phyloP scores from a whole-genome alignment of 2,797 vertebrate species.

The Selene dorsalis region DNA sequence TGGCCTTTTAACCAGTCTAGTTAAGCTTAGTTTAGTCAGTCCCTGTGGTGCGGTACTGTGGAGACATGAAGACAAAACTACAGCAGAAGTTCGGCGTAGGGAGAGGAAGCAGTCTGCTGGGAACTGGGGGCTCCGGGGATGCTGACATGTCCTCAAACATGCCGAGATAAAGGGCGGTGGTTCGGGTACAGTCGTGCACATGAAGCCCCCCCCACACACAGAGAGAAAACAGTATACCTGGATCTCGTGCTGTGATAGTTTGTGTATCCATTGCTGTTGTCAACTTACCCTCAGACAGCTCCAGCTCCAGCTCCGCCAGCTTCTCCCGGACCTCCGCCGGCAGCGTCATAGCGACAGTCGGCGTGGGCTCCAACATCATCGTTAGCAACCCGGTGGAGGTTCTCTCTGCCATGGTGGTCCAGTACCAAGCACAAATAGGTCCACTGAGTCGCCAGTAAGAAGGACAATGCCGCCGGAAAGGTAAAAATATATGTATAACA shows the following conservation, averaged over 20 bases:
- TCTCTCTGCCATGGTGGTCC: conserved; percentile 84
- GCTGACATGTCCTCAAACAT: conserved; percentile 46
- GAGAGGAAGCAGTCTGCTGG: background rate
- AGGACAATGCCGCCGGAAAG: conserved; percentile 21
- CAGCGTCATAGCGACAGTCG: conserved; percentile 82
- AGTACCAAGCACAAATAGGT: conserved; percentile 29
- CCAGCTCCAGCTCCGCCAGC: conserved; percentile 89
- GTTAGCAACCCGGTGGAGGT: conserved; percentile 81
- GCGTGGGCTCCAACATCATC: conserved; percentile 85
- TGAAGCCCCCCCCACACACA: background rate
- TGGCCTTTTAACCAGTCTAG: background rate
- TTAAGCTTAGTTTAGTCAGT: background rate
- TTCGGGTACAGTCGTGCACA: conserved; percentile 43
- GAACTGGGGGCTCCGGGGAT: conserved; percentile 30
- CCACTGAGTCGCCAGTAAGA: conserved; percentile 41
- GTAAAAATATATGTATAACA: background rate
- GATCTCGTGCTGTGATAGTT: background rate
- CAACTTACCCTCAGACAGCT: conserved; percentile 86
- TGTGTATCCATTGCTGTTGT: conserved; percentile 16
- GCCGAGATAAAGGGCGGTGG: conserved; percentile 68
- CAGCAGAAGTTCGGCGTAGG: conserved; percentile 45
- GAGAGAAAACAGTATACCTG: background rate
- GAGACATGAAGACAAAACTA: conserved; percentile 32
- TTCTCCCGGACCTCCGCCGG: conserved; percentile 88
- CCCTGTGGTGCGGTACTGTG: background rate